phyloP scores from a whole-genome alignment of 1,140 invertebrate genomes.

The Heliconius melpomene region DNA sequence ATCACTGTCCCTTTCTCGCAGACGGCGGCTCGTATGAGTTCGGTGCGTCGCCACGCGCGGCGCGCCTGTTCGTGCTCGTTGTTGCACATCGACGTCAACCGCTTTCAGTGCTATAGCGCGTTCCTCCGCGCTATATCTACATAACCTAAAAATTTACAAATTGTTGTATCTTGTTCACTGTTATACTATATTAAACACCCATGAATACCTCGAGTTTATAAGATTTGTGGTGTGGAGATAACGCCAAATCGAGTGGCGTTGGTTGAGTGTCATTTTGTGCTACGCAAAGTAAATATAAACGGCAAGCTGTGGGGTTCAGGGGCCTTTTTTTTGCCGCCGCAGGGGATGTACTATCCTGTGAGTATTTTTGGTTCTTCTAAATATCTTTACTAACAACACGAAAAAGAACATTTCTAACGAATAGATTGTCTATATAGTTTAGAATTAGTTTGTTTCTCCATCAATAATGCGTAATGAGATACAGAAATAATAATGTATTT shows the following conservation, averaged over 20 bases:
- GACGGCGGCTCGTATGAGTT: constrained; percentile 55
- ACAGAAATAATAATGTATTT: not conserved
- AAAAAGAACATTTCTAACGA: not conserved
- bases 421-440: not conserved
- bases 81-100: constrained; percentile 79
- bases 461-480: not conserved
- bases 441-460: not conserved
- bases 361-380: constrained; percentile 77
- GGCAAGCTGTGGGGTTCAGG: constrained; percentile 96
- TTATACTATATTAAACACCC: constrained; percentile 69
- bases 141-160: constrained; percentile 76
- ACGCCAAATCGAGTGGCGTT: constrained; percentile 68
- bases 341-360: constrained; percentile 96
- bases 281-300: constrained; percentile 85
- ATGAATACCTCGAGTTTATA: constrained; percentile 75
- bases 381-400: not conserved
- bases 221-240: constrained; percentile 72
- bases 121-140: constrained; percentile 75
- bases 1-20: constrained; percentile 56
- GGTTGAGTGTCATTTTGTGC: constrained; percentile 81
- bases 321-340: constrained; percentile 94
- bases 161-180: constrained; percentile 62
- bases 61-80: constrained; percentile 70
- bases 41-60: constrained; percentile 71
- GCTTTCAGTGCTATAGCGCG: constrained; percentile 78